Base-by-base conservation (phyloP, 2,888 invertebrate species). In the Cosmorhoe ocellata region DNA sequence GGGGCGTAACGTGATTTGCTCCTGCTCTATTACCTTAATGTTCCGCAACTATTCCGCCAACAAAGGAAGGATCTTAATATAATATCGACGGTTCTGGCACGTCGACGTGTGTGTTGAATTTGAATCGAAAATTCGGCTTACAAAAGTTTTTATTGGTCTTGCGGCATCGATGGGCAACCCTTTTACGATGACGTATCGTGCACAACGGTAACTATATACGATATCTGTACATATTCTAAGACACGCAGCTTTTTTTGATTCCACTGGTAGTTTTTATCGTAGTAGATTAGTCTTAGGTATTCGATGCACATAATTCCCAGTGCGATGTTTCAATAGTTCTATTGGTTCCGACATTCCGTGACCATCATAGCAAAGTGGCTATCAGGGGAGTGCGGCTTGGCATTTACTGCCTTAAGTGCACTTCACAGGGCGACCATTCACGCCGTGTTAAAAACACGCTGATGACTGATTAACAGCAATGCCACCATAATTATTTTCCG, bases 1-100 rank as follows among this genome's bases (percentile, higher is more conserved):
- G 67, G 76, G 77, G 75, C 72, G 80, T 85, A 85, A 86, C 79
- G 74, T 80, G 84, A 85, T 86, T 86, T 84, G 76, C 79, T 73
- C 74, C 74, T 75, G 73, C 79, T 74, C 79, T 81, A 76, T 81
- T 84, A 80, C 80, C 76, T 74, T 83, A 81, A 84, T 82, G 79
- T 72, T 72, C 69, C 71, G 66, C 79, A 81, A 84, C 81, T 81
- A 81, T 81, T 79, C 71, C 67, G 64, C 73, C 76, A 72, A 84
- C 84, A 85, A 84, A 82, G 77, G 79, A 73, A 62, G 71, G 73
- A 70, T 74, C 76, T 71, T 79, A 80, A 81, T 82, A 81, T 81
- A 74, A 84, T 83, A 84, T 82, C 74, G 76, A 71, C 58, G 67
- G 69, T 61, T 61, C 63, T 55, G 59, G 60, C 56, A 60, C 66